Evolutionary conservation across 2,797 vertebrate species (phyloP).

Genomic region (Muscicapa comitata): DNA sequence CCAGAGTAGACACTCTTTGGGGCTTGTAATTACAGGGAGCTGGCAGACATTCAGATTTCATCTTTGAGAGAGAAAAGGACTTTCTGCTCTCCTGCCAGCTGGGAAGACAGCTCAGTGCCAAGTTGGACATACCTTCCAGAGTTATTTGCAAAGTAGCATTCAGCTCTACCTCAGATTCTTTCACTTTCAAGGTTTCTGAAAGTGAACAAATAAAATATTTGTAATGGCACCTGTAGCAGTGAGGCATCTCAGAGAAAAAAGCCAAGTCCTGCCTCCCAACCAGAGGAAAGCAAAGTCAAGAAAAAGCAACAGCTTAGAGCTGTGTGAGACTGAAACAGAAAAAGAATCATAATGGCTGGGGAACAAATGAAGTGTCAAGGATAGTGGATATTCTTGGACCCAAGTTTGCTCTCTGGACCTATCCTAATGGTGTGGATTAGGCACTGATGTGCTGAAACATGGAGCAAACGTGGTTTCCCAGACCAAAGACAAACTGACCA

Average conservation of each 20-base stretch:
- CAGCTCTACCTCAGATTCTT: not conserved
- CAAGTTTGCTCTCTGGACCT: not conserved
- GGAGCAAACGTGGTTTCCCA: not conserved
- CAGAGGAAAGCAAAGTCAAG: not conserved
- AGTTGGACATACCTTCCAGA: constrained; percentile 1
- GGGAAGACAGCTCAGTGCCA: not conserved
- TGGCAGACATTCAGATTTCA: constrained; percentile 48
- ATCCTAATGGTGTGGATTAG: not conserved
- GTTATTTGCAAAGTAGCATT: not conserved
- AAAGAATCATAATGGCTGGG: not conserved
- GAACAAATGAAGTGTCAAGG: not conserved
- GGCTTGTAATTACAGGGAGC: constrained; percentile 33
- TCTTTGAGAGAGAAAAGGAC: constrained; percentile 33
- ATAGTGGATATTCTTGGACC: not conserved
- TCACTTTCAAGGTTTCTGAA: not conserved
- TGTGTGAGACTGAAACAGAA: not conserved
- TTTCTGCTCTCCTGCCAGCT: constrained; percentile 15
- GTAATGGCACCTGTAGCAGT: constrained; percentile 14
- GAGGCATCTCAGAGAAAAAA: not conserved
- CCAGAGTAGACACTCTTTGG: constrained; percentile 3
- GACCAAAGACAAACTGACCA: not conserved
- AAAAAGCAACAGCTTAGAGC: not conserved
- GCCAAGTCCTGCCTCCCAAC: not conserved
- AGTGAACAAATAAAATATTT: constrained; percentile 38
- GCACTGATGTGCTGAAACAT: accelerated